phyloP scores from a whole-genome alignment of 1,140 invertebrate species.

The Heliconius himera region DNA sequence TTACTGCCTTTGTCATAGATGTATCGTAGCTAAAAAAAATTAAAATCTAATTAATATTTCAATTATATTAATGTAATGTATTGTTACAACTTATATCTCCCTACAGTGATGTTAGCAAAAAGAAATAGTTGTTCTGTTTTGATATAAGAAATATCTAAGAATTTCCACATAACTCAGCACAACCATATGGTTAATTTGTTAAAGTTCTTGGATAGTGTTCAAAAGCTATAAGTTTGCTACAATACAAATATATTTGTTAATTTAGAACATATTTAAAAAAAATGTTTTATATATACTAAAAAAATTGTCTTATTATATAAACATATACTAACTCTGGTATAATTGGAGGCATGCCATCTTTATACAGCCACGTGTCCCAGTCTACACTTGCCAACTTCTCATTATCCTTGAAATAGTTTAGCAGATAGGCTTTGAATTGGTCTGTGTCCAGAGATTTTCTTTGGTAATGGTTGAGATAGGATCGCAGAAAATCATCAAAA shows the following conservation, averaged over 20 bases:
- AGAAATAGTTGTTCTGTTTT: too few relatives aligned
- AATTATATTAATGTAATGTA: too few relatives aligned
- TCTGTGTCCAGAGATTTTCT: constrained; percentile 92
- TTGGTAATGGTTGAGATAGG: constrained; percentile 92
- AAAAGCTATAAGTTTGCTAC: too few relatives aligned
- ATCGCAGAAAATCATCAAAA: constrained; percentile 93
- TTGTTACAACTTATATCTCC: neutral
- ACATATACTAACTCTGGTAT: constrained; percentile 87
- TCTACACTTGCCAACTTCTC: constrained; percentile 84
- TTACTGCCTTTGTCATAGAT: constrained; percentile 85
- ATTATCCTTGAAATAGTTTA: constrained; percentile 88
- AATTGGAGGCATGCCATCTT: constrained; percentile 92
- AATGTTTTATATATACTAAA: too few relatives aligned
- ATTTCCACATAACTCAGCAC: too few relatives aligned
- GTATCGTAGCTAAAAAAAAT: constrained; percentile 85
- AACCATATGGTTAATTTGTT: too few relatives aligned
- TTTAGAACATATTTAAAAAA: too few relatives aligned
- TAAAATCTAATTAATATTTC: neutral
- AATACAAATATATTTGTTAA: too few relatives aligned
- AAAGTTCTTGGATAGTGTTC: too few relatives aligned
- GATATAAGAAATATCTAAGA: too few relatives aligned
- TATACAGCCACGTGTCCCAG: constrained; percentile 93
- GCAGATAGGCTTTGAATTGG: constrained; percentile 90
- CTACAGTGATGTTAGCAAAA: too few relatives aligned
- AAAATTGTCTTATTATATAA: neutral